Evolutionary conservation across 30 jellyfish, hydroid and myxozoan genomes (phyloP), one percentile per base, ranked within the genome.

Genomic region (Hydractinia symbiolongicarpus): DNA sequence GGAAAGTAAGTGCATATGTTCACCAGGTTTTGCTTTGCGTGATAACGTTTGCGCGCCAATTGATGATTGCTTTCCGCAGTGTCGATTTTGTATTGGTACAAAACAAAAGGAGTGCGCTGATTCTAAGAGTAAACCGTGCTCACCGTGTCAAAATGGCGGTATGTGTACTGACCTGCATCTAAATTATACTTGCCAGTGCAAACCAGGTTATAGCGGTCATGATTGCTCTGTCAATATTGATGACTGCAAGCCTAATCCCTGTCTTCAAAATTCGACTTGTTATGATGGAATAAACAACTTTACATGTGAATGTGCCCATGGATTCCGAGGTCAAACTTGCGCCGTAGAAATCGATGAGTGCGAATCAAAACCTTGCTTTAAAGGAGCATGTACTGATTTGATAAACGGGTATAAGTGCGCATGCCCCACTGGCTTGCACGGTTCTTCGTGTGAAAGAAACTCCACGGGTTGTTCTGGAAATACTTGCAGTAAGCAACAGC

Each of bases 261-360:
- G 98, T 66, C 80, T 79, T 49, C 94, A 91, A 73, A 86, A 83
- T 81, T 94, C 95, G 11, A 81, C 89, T 5, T 91, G 98, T 62
- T 5, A 54, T 9, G 95, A 90, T 60, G 81, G 55, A 11, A 49
- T 86, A 19, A 78, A 86, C 20, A 62, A 79, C 13, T 90, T 8
- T 71, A 54, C 88, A 13, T 90, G 97, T 64, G 40, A 53, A 4
- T 90, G 97, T 68, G 61, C 75, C 66, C 62, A 73, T 17, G 91
- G 78, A 10, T 90, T 75, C 61, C 72, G 90, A 20, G 97, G 97
- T 21, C 57, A 20, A 4, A 73, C 78, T 16, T 90, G 97, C 55
- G 90, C 84, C 8, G 60, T 66, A 19, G 84, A 69, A 7, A 77
- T 84, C 13, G 76, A 81, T 71, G 87, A 67, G 66, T 90, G 97